Evolutionary conservation across 37 sponge, comb jelly and placozoan species (phyloP), one percentile per base, ranked within the genome.

Genomic region (Bolinopsis microptera): DNA sequence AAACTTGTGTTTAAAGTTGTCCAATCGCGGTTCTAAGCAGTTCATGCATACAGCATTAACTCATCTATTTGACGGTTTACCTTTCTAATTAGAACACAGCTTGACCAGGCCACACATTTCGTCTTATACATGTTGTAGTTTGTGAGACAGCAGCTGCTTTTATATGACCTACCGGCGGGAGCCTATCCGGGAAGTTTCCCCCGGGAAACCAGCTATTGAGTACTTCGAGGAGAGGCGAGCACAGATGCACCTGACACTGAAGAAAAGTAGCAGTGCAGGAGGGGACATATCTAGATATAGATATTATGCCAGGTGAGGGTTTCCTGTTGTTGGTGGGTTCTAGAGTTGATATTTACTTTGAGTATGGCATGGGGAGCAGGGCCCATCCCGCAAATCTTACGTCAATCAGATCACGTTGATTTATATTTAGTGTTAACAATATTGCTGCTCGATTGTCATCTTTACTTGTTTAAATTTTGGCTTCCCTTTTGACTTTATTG

Each of bases 251-350:
- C 26, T 72, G 26, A 72, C 2, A 30, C 26, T 72, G 75, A 72
- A 28, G 75, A 72, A 72, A 72, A 72, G 75, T 72, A 72, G 26
- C 5, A 72, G 75, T 72, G 75, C 75, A 24, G 31, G 31, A n/a
- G 75, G 31, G 26, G 75, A 72, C 31, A 72, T 72, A 3, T 72
- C 75, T 28, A 72, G 75, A 30, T 72, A 72, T n/a, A n/a, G 75
- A 72, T 72, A 30, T 21, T n/a, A 72, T 5, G 18, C 31, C 26
- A 30, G 31, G 75, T 72, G 26, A n/a, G 18, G 31, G 68, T 67
- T 67, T 21, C 68, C 18, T 22, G 68, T 13, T 67, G 21, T 67
- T 13, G 68, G 13, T 22, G 68, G 68, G 68, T 67, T 67, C 21
- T 22, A 67, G 13, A 67, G n/a, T n/a, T n/a, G n/a, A n/a, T n/a